Base-by-base conservation (phyloP, 2,113 vertebrate genomes). In the Agelaius tricolor region DNA sequence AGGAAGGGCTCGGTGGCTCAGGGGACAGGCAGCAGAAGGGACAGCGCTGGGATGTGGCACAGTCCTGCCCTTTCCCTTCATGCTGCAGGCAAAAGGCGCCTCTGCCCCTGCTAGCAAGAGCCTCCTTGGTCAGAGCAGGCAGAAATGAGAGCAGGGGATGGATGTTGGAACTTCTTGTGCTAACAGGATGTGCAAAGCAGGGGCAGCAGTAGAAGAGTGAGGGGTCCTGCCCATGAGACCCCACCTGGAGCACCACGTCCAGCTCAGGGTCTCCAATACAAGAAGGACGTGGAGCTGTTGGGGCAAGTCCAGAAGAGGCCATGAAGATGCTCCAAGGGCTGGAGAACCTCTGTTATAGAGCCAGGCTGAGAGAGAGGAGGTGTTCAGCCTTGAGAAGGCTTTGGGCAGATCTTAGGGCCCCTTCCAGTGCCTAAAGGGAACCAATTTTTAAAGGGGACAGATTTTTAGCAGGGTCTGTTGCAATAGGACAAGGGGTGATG, bases 31-130 rank as follows among this genome's bases (percentile, higher is more conserved):
- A 35, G 79, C 51, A 86, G 68, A 54, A 51, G 41, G 13, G 46
- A 3, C 20, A 30, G 2, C 0, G 2, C 23, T 0, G 0, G 55
- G 59, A 61, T 18, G 23, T 22, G 84, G 52, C 57, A 24, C 43
- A 23, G 44, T 35, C 54, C 41, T 69, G 39, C 37, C 72, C 73
- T 43, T 43, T n/a, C 30, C n/a, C 30, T 58, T 67, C 65, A 1
- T 2, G 15, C 52, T 81, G 7, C 1, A 0, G 62, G 47, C 41
- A 58, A 71, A 69, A 92, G 52, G 43, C 37, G 30, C 18, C 35
- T 78, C 47, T 63, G 51, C 20, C 68, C 12, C 67, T 33, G 27
- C 27, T 27, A 39, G n/a, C 23, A 20, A 26, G 24, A 71, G 8
- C 21, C 39, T 87, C 65, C n/a, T 22, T 33, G 57, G 52, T 13